A percentile compares a stretch with the other conserved stretches of the same genome.
Evolutionary conservation across 2,888 invertebrate genomes (phyloP).

Genomic region (Sycophila texana): DNA sequence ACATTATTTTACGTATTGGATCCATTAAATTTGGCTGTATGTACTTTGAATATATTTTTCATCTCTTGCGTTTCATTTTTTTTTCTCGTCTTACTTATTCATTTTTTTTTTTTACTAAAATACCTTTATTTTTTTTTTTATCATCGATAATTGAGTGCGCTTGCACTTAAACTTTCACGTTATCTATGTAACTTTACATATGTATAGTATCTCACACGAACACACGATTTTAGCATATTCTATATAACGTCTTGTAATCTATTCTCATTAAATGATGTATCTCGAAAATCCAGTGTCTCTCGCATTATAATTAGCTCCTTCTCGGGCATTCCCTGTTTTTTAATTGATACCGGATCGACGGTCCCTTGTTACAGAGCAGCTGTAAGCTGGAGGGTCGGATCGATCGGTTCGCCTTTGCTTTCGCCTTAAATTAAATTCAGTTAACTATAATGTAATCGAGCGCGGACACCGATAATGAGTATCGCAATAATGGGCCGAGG

Average conservation of each 20-base stretch:
- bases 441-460: slow-evolving; percentile 38
- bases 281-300: background rate
- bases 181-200: slow-evolving; percentile 54
- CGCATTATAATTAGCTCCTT: slow-evolving; percentile 12
- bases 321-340: slow-evolving; percentile 36
- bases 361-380: slow-evolving; percentile 16
- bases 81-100: slow-evolving; percentile 5
- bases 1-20: slow-evolving; percentile 44
- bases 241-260: slow-evolving; percentile 34
- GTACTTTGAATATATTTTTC: slow-evolving; percentile 15
- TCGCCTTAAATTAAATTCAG: slow-evolving; percentile 25
- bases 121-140: slow-evolving; percentile 34
- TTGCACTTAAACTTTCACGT: slow-evolving; percentile 43
- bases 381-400: background rate
- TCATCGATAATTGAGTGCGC: slow-evolving; percentile 43
- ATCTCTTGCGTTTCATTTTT: slow-evolving; percentile 10
- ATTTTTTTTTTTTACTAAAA: slow-evolving; percentile 34
- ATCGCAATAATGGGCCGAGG: background rate
- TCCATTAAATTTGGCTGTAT: slow-evolving; percentile 44
- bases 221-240: slow-evolving; percentile 37
- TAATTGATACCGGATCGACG: slow-evolving; percentile 39
- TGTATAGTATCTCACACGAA: slow-evolving; percentile 56
- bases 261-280: slow-evolving; percentile 28
- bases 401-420: slow-evolving; percentile 5
- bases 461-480: slow-evolving; percentile 38